Percentiles rank a stretch among this genome's conserved stretches.
Evolutionary conservation across 2,113 vertebrate genomes (phyloP).

Genomic region (Phylloscopus trochilus): DNA sequence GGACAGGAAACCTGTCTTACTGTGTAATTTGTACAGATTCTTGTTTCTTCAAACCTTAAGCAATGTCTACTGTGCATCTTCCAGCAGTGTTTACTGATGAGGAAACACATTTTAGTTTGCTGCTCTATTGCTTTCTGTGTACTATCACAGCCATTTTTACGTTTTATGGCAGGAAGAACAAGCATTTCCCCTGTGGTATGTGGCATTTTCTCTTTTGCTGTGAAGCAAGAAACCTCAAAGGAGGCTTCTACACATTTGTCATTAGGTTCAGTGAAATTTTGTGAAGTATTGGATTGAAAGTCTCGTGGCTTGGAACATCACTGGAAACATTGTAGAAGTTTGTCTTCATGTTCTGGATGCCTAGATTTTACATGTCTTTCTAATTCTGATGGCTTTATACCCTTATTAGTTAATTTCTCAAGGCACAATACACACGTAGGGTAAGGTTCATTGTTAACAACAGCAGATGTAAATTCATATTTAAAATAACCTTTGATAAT

Average conservation of each 20-base stretch:
- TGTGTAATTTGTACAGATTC: neutral
- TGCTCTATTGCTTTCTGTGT: neutral
- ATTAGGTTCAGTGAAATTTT: neutral
- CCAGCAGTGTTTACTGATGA: neutral
- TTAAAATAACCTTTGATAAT: neutral
- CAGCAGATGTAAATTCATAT: neutral
- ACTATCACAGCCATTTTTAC: neutral
- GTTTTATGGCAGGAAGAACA: neutral
- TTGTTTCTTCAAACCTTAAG: neutral
- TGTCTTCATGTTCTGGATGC: neutral
- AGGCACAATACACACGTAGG: neutral
- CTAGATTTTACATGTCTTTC: neutral
- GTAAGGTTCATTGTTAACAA: fast-evolving
- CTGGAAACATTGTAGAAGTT: neutral
- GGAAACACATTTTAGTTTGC: neutral
- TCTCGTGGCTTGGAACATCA: fast-evolving
- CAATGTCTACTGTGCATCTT: neutral
- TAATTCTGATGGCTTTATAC: neutral
- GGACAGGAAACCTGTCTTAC: neutral
- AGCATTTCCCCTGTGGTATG: neutral
- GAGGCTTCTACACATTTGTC: neutral
- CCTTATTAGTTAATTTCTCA: neutral
- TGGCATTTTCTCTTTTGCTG: neutral
- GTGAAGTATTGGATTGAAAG: neutral
- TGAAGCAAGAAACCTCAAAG: neutral